Evolutionary conservation across 2,888 invertebrate genomes (phyloP), one percentile per base, ranked within the genome.

Genomic region (Zygothrica quintamaculata): DNA sequence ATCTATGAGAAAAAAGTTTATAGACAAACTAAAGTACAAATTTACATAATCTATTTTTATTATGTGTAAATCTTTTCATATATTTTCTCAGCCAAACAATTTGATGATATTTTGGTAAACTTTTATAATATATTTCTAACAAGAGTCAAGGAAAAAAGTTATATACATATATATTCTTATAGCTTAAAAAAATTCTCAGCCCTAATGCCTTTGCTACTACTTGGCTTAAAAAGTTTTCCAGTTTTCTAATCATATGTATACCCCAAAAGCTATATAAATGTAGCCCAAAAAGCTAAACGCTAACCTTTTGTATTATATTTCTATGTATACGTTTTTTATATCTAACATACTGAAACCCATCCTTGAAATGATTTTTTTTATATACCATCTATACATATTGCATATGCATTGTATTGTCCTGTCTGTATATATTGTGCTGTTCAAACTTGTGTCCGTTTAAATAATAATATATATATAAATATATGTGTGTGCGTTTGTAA

Each of bases 341-440:
- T 60, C 29, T 56, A 69, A 74, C 48, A 47, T 33, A 42, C 34
- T 46, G 26, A 40, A 50, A 46, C 42, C 47, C 44, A 15, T 11
- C 18, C 51, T 25, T 0, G 37, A 53, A 50, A 26, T 6, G 4
- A 8, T 3, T 22, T 6, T 16, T 15, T 61, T 16, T 52, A 48
- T 22, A 22, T 22, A 22, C 18, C n/a, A n/a, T 22, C 18, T 22
- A 22, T 22, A 22, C 5, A 22, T 22, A 22, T 22, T 22, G 51
- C 22, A 47, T 12, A 16, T 55, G 40, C 55, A 37, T 40, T 33
- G 40, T 33, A 60, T 2, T 48, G 56, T 75, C 39, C 52, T 48
- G 84, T 84, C 77, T 86, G 84, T 80, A 80, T 65, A 80, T 86
- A 84, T 56, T 65, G 84, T 77, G 60, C 26, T 51, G 87, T 84